Base-by-base conservation (phyloP, 2,797 vertebrate species). In the Tokudaia muenninki region DNA sequence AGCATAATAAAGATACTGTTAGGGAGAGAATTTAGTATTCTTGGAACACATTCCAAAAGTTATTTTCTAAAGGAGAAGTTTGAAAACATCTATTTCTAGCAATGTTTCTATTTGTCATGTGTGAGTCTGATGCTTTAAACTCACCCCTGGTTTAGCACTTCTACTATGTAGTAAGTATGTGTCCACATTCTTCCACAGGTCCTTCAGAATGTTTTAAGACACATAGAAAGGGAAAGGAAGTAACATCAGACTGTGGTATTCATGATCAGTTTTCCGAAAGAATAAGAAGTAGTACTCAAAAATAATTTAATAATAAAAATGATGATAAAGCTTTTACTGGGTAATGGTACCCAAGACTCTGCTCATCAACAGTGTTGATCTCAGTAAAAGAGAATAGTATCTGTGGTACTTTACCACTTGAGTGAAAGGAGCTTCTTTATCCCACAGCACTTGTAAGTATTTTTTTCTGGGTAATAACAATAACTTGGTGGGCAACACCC, bases 281-380 rank as follows among this genome's bases (percentile, higher is more conserved):
- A 75, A 72, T 97, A 91, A 97, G 90, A 80, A 96, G 92, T 29
- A 90, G n/a, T 67, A 97, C 78, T 98, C 79, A 96, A 92, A 97
- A 96, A 90, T 96, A 87, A 96, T 91, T 98, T 2, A 41, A 47
- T 31, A 96, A 93, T 95, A 90, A 98, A 97, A 97, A 97, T 96
- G 86, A 95, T 95, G 96, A 95, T 96, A 98, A 97, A 96, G 80
- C 37, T 6, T 84, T 92, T 93, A 97, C 93, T 86, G 95, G 55
- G 87, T 74, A 96, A 93, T 3, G 2, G 2, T 77, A 14, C 44
- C 17, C 47, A 61, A 7, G 26, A 50, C 78, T 29, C 59, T 82
- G 19, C 9, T 7, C 59, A 4, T 55, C 3, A 16, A 26, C 81
- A 34, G 13, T 52, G 4, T 77, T 93, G 93, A 97, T 87, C 78